These are phyloP conservation scores for Nineta flava DNA, from an alignment of 2,888 invertebrate species.

Conservation along the genomic window DNA sequence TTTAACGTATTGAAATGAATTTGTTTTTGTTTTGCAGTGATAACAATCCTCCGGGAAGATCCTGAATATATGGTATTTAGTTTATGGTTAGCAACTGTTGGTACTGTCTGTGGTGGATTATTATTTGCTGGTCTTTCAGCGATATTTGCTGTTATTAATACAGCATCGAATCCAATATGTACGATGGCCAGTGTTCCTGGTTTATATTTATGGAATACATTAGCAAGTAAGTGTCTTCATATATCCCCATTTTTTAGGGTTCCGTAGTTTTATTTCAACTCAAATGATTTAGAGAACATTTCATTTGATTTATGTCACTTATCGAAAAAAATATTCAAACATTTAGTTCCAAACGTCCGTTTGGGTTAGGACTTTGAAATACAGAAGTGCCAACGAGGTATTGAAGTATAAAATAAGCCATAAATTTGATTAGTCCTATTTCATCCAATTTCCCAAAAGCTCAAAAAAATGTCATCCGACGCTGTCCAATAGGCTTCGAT, in stretches of 20 bases:
- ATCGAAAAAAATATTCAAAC: too few species aligned
- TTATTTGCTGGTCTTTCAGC: constrained; percentile 52
- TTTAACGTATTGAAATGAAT: too few species aligned
- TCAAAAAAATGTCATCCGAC: too few species aligned
- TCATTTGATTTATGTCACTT: not conserved
- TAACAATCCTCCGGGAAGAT: constrained; percentile 43
- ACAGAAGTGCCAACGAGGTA: too few species aligned
- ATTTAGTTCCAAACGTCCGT: too few species aligned
- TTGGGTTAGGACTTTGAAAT: too few species aligned
- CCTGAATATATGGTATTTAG: constrained; percentile 48
- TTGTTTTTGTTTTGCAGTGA: constrained; percentile 32
- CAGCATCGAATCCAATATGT: constrained; percentile 57
- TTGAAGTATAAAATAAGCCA: too few species aligned
- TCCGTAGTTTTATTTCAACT: not conserved
- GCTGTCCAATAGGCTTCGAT: too few species aligned
- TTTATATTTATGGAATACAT: constrained; percentile 60
- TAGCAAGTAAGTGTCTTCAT: constrained; percentile 45
- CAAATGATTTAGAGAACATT: not conserved
- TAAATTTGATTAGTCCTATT: too few species aligned
- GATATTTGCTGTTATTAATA: constrained; percentile 63
- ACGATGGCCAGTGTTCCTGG: constrained; percentile 48
- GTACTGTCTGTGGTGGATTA: constrained; percentile 49
- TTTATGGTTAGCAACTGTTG: constrained; percentile 62
- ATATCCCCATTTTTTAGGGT: too few species aligned
- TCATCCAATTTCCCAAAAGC: too few species aligned